Evolutionary conservation across 2,113 vertebrate species (phyloP), one percentile per base, ranked within the genome.

Genomic region (Anolis sagrei): DNA sequence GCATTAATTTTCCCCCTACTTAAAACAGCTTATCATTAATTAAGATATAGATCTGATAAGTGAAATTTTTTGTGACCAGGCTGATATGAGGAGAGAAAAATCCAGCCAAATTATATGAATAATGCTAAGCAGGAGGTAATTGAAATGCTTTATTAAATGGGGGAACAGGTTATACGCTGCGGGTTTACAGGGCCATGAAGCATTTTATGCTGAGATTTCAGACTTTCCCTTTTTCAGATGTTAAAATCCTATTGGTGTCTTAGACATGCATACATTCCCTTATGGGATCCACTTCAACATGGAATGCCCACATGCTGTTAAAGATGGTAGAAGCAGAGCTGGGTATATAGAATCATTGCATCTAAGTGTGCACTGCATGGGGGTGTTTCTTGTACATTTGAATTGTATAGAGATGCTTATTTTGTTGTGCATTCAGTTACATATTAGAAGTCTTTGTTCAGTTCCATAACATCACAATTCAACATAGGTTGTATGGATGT

Each of bases 11-110:
- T 54, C 32, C 87, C 54, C 61, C 86, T 49, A 80, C 54, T 90
- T 92, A 91, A 95, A 91, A 0, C 80, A 93, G 48, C 86, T 93
- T 91, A 89, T 91, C 82, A 83, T 92, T 93, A 93, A 94, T 95
- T 94, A 94, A 95, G 89, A 85, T 93, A 85, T 81, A 72, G 32
- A 81, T 89, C 86, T 90, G 85, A 88, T 90, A 82, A 1, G 49
- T 80, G 27, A 1, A 3, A 11, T 32, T 73, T 91, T 91, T 86
- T 89, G 86, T 86, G 79, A n/a, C 68, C n/a, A 86, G 85, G 29
- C 82, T 89, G 29, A 29, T 86, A 25, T 83, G 51, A 81, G 84
- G 74, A 73, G 87, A 82, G 72, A 25, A 90, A 93, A 83, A 32
- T 88, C 64, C 81, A 91, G 78, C 85, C 78, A 93, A 92, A 86